These are phyloP conservation scores for Vanacampus margaritifer DNA, from an alignment of 2,113 vertebrate genomes.

Conservation along the genomic window DNA sequence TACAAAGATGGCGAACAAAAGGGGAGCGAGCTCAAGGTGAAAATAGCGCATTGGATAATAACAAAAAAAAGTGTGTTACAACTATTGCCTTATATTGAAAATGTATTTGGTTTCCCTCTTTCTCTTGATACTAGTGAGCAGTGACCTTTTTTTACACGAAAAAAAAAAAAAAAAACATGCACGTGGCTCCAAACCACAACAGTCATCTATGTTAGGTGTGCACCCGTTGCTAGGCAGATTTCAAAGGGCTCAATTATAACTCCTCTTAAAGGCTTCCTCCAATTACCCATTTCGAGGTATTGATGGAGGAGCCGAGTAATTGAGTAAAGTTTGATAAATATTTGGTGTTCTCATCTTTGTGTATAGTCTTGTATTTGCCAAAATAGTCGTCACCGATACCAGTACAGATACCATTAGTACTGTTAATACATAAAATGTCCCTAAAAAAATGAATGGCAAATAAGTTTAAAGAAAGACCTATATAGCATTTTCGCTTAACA, in stretches of 20 bases:
- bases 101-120: conserved; percentile 41
- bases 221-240: neutral
- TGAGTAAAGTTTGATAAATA: too few relatives aligned
- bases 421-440: too few relatives aligned
- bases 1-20: conserved; percentile 58
- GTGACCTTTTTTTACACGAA: neutral
- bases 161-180: neutral
- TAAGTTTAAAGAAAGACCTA: too few relatives aligned
- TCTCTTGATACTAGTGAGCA: neutral
- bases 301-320: too few relatives aligned
- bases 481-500: too few relatives aligned
- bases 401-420: too few relatives aligned
- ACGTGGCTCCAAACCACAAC: neutral
- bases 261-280: neutral
- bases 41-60: conserved; percentile 29
- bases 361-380: too few relatives aligned
- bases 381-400: too few relatives aligned
- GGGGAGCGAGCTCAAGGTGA: conserved; percentile 33
- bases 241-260: neutral
- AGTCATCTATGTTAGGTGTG: neutral
- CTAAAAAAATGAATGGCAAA: too few relatives aligned
- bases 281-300: neutral
- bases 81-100: conserved; percentile 35
- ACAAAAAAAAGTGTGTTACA: conserved; percentile 22
- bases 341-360: too few relatives aligned